Base-by-base conservation (phyloP, 2,888 invertebrate species). In the Luperina testacea region DNA sequence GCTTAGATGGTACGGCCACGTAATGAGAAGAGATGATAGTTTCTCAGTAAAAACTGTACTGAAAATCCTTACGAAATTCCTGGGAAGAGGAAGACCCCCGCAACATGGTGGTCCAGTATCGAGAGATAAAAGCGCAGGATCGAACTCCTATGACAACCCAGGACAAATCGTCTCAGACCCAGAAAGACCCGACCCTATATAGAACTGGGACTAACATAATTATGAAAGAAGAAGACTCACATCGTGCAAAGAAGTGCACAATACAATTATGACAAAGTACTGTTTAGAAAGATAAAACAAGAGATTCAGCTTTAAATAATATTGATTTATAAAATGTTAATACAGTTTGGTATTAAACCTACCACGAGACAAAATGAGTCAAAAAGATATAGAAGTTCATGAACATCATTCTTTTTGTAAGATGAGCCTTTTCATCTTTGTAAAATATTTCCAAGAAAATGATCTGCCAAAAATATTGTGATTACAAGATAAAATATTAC, bases 391-490 rank as follows among this genome's bases (percentile, higher is more conserved):
- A 72, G 27, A 57, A 80, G 73, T 76, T 69, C 71, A 76, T 27
- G 68, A 84, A 64, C 80, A 76, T 79, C 48, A 74, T 57, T 77
- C 65, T 77, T 84, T 76, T 45, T 69, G 71, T 53, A 75, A 79
- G 72, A 67, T 53, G 53, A 68, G 11, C 48, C 75, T 74, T 86
- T 75, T 87, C 75, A 73, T 80, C 75, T 84, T 83, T 51, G 59
- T 72, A 59, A 84, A 81, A 81, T 73, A 78, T 42, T 64, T 65
- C 32, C 45, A 75, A 83, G 87, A 84, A 72, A 83, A 71, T 59
- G 20, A 77, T 83, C 51, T 83, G 78, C n/a, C 84, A 87, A 90
- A 89, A 89, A 88, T 90, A 81, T 89, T 89, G 53, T 90, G 89
- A 90, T 90, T 75, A 73, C 72, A 64, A 65, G 75, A 71, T 82